Evolutionary conservation across 2,113 vertebrate species (phyloP).

Genomic region (Nettapus auritus): DNA sequence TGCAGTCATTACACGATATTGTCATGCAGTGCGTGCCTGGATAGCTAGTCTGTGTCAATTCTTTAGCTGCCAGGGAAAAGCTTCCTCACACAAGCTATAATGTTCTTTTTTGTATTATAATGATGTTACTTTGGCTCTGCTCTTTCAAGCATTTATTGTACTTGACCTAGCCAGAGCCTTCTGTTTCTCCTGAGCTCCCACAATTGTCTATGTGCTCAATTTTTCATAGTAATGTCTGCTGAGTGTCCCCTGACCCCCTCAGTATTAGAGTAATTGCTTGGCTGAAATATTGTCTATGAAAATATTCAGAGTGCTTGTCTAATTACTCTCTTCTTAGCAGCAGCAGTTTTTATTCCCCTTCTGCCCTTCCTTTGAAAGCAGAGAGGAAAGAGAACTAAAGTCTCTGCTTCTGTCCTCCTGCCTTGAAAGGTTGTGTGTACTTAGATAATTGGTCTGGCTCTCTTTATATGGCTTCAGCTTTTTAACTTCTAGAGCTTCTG

Average conservation of each 20-base stretch:
- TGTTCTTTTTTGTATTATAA: background rate
- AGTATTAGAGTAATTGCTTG: background rate
- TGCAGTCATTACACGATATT: background rate
- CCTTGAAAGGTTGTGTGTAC: background rate
- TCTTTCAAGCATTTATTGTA: background rate
- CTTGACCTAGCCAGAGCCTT: background rate
- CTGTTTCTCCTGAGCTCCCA: background rate
- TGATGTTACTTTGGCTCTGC: background rate
- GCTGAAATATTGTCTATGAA: conserved; percentile 15
- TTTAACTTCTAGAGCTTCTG: background rate
- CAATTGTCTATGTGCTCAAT: background rate
- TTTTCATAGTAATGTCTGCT: conserved; percentile 18
- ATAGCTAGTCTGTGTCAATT: background rate
- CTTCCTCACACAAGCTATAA: background rate
- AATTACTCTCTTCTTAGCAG: conserved; percentile 6
- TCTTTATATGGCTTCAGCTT: background rate
- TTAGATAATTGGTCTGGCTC: background rate
- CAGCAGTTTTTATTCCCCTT: background rate
- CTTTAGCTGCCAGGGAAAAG: background rate
- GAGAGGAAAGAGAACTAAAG: background rate
- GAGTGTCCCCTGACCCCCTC: background rate
- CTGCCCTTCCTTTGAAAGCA: background rate
- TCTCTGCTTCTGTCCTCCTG: background rate
- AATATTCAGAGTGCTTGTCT: background rate
- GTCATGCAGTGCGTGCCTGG: background rate